Evolutionary conservation across 2,888 invertebrate genomes (phyloP).

Genomic region (Pantelozetes paolii): DNA sequence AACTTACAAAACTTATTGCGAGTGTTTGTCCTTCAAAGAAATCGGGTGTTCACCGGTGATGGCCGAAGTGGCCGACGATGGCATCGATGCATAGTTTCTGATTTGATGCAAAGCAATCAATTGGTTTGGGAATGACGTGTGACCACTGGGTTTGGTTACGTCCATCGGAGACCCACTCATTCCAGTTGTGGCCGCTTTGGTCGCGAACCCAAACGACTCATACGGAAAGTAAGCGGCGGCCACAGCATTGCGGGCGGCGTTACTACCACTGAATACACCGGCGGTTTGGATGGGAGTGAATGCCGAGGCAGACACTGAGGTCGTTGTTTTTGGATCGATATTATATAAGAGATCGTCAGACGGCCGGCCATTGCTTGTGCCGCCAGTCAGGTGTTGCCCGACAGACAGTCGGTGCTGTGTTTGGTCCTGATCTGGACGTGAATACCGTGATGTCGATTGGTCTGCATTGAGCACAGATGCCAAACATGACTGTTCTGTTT

Average conservation of each 20-base stretch:
- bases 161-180: slow-evolving; percentile 40
- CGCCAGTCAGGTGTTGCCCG: slow-evolving; percentile 17
- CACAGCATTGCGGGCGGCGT: slow-evolving; percentile 51
- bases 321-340: slow-evolving; percentile 26
- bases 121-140: slow-evolving; percentile 76
- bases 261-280: slow-evolving; percentile 48
- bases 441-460: slow-evolving; percentile 26
- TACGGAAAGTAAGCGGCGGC: slow-evolving; percentile 63
- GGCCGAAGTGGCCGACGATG: slow-evolving; percentile 54
- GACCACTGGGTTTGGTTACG: slow-evolving; percentile 41
- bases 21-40: slow-evolving; percentile 46
- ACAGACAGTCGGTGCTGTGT: slow-evolving; percentile 1
- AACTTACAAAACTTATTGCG: slow-evolving; percentile 41
- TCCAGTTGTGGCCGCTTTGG: slow-evolving; percentile 54
- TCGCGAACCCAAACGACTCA: slow-evolving; percentile 82
- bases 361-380: slow-evolving; percentile 35
- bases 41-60: slow-evolving; percentile 46
- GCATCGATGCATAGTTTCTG: slow-evolving; percentile 90
- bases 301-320: slow-evolving; percentile 57
- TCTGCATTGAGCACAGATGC: not conserved
- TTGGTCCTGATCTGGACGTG: slow-evolving; percentile 32
- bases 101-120: slow-evolving; percentile 93
- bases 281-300: slow-evolving; percentile 78
- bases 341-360: slow-evolving; percentile 19
- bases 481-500: slow-evolving; percentile 35